Percentiles rank a stretch among this genome's conserved stretches.
Evolutionary conservation across 2,113 vertebrate species (phyloP).

Genomic region (Falcunculus frontatus): DNA sequence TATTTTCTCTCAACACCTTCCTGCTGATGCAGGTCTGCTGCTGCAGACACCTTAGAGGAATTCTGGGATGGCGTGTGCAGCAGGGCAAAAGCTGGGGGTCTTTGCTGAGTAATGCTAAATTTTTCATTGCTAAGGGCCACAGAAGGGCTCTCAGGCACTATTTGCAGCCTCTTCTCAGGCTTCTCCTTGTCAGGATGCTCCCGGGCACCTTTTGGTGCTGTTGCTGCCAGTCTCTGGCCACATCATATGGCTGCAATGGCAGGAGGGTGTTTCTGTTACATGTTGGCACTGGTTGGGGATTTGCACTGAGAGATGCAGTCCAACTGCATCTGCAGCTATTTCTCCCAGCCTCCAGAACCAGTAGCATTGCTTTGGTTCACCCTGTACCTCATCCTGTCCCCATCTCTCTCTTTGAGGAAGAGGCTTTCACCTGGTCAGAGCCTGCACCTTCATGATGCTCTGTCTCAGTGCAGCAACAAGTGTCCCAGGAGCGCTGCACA

Average conservation of each 20-base stretch:
- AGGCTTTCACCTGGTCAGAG: not conserved
- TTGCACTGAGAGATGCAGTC: not conserved
- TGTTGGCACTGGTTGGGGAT: not conserved
- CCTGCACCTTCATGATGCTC: fast-evolving
- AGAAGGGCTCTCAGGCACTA: not conserved
- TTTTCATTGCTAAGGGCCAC: not conserved
- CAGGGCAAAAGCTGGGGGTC: not conserved
- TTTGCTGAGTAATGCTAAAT: not conserved
- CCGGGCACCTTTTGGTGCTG: not conserved
- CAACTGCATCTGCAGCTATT: not conserved
- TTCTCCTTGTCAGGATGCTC: not conserved
- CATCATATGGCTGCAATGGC: not conserved
- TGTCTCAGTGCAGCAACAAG: not conserved
- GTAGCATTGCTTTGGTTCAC: not conserved
- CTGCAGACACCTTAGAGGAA: not conserved
- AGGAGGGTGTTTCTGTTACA: not conserved
- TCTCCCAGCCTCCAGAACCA: not conserved
- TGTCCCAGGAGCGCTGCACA: not conserved
- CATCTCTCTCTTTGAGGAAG: not conserved
- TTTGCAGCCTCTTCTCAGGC: not conserved
- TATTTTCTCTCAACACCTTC: not conserved
- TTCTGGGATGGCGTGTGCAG: fast-evolving
- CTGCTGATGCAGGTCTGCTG: not conserved
- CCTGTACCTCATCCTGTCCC: not conserved
- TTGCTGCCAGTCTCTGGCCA: not conserved